Percentiles rank a stretch among this genome's conserved stretches.
Conservation (phyloP, 1,140 invertebrate genomes). For the Scaptomyza montana region DNA sequence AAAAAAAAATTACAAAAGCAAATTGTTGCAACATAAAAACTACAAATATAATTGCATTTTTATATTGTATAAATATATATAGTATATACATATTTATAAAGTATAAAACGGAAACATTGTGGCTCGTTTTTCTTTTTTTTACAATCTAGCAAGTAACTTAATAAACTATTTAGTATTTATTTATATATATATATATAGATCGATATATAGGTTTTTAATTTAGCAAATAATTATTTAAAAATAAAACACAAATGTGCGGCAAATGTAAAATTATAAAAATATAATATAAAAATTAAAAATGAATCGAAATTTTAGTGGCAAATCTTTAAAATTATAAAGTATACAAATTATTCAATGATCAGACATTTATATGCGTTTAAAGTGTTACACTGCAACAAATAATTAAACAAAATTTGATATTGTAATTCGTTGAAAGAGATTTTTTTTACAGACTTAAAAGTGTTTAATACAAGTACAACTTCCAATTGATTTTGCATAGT, state of each 20-base stretch:
- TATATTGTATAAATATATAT: constrained; percentile 25
- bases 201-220: constrained; percentile 27
- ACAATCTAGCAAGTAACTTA: constrained; percentile 62
- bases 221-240: not conserved
- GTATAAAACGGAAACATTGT: constrained; percentile 33
- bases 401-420: no score
- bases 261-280: constrained; percentile 8
- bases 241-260: constrained; percentile 18
- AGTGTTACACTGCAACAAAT: not conserved
- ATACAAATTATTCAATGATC: no score
- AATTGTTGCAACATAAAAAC: constrained; percentile 17
- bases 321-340: no score
- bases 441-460: no score
- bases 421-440: no score
- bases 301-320: no score
- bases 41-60: constrained; percentile 20
- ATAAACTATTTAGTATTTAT: not conserved
- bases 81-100: constrained; percentile 21
- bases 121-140: constrained; percentile 27
- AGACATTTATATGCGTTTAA: no score
- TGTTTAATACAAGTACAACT: no score
- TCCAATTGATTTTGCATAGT: no score
- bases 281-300: constrained; percentile 1
- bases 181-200: no score
- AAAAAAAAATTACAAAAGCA: constrained; percentile 2